phyloP scores from a whole-genome alignment of 1,140 invertebrate species.

The Oncopeltus fasciatus region DNA sequence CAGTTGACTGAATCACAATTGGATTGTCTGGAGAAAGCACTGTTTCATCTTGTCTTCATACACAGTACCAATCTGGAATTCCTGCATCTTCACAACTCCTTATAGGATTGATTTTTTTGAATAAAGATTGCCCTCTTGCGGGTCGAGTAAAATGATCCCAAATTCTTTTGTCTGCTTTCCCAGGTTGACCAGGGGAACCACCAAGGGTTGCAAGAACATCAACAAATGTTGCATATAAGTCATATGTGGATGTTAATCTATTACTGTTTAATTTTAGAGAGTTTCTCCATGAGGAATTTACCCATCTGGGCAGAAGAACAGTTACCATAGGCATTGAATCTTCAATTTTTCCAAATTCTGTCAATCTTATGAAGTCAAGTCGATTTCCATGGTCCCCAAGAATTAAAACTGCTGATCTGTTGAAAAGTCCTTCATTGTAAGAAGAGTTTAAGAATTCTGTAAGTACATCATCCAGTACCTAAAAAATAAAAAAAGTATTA shows the following conservation, averaged over 20 bases:
- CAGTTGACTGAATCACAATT: constrained; percentile 30
- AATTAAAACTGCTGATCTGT: constrained; percentile 35
- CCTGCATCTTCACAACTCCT: constrained; percentile 35
- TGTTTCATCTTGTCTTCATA: constrained; percentile 28
- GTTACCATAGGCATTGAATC: constrained; percentile 41
- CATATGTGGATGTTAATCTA: constrained; percentile 32
- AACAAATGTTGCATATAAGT: constrained; percentile 29
- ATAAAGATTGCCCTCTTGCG: constrained; percentile 23
- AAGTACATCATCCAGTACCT: constrained; percentile 34
- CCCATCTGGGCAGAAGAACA: constrained; percentile 34
- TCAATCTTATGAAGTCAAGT: constrained; percentile 36
- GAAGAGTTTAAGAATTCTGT: constrained; percentile 30
- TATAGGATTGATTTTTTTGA: constrained; percentile 25
- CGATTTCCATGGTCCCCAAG: constrained; percentile 40
- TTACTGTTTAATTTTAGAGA: constrained; percentile 33
- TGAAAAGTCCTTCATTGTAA: constrained; percentile 28
- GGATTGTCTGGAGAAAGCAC: constrained; percentile 15
- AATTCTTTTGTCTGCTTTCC: constrained; percentile 17
- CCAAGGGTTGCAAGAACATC: constrained; percentile 15
- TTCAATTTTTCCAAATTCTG: constrained; percentile 39
- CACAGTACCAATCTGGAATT: constrained; percentile 35
- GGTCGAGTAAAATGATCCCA: constrained; percentile 18
- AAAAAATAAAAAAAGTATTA: constrained; percentile 7
- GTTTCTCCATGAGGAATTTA: constrained; percentile 27
- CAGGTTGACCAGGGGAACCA: neutral